Conservation (phyloP, 1,140 invertebrate genomes). For the Rhizoglyphus robini region DNA sequence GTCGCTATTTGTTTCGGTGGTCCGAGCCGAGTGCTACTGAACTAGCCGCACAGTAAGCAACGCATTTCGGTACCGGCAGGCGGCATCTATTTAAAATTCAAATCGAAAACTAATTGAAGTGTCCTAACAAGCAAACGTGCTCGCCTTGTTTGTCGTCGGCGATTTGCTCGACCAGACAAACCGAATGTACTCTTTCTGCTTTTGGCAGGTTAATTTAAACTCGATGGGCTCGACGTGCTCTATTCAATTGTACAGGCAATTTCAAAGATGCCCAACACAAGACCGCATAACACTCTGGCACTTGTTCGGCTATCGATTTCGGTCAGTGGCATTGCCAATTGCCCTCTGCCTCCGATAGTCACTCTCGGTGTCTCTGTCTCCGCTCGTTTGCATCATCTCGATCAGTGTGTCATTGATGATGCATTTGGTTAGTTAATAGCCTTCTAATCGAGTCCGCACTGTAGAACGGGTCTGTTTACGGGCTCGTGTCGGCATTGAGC, state of each 20-base stretch:
- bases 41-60: too few relatives aligned
- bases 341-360: too few relatives aligned
- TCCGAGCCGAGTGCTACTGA: too few relatives aligned
- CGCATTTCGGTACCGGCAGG: too few relatives aligned
- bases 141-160: background rate
- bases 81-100: background rate
- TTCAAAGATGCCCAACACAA: background rate
- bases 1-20: too few relatives aligned
- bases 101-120: slow-evolving; percentile 14
- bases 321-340: background rate
- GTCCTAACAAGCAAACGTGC: background rate
- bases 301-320: background rate
- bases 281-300: background rate
- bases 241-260: too few relatives aligned
- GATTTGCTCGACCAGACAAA: background rate
- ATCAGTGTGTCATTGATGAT: too few relatives aligned
- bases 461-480: too few relatives aligned
- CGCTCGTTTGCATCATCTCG: too few relatives aligned
- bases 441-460: background rate
- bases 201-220: slow-evolving; percentile 14
- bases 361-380: too few relatives aligned
- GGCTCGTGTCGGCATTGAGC: too few relatives aligned
- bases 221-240: background rate
- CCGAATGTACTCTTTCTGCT: too few relatives aligned
- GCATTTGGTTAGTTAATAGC: background rate